These are phyloP conservation scores for Sprattus sprattus DNA, from an alignment of 2,113 vertebrate genomes.

Conservation along the genomic window DNA sequence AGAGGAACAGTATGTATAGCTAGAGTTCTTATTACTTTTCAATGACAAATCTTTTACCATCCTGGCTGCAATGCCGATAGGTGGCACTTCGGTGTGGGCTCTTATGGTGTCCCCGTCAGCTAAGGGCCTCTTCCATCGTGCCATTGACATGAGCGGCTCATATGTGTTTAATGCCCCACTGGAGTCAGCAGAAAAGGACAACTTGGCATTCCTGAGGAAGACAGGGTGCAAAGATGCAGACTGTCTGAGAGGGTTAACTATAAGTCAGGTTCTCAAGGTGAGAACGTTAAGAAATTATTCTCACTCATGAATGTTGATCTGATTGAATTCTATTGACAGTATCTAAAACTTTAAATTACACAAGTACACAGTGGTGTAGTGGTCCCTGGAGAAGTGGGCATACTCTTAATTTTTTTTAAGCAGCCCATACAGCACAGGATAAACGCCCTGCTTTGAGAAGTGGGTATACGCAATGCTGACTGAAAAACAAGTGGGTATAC, in stretches of 20 bases:
- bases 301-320: not conserved
- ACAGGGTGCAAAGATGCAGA: constrained; percentile 61
- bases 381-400: too few species aligned
- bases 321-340: not conserved
- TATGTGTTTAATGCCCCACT: constrained; percentile 60
- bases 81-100: constrained; percentile 69
- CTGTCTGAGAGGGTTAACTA: constrained; percentile 64
- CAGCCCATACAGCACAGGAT: too few species aligned
- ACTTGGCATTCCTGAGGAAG: constrained; percentile 66
- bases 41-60: not conserved
- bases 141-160: constrained; percentile 76
- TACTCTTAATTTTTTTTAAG: too few species aligned
- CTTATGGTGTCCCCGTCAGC: constrained; percentile 74
- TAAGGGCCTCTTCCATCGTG: constrained; percentile 71
- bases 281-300: not conserved
- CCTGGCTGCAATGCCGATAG: constrained; percentile 39
- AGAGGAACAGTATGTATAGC: too few species aligned
- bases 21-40: too few species aligned
- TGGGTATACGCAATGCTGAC: too few species aligned
- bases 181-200: constrained; percentile 67
- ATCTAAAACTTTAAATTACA: too few species aligned
- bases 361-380: too few species aligned
- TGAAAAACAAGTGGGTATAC: too few species aligned
- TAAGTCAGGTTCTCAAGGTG: constrained; percentile 68
- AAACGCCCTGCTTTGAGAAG: too few species aligned